phyloP scores from a whole-genome alignment of 2,888 invertebrate species.

The Leptopterna dolabrata region DNA sequence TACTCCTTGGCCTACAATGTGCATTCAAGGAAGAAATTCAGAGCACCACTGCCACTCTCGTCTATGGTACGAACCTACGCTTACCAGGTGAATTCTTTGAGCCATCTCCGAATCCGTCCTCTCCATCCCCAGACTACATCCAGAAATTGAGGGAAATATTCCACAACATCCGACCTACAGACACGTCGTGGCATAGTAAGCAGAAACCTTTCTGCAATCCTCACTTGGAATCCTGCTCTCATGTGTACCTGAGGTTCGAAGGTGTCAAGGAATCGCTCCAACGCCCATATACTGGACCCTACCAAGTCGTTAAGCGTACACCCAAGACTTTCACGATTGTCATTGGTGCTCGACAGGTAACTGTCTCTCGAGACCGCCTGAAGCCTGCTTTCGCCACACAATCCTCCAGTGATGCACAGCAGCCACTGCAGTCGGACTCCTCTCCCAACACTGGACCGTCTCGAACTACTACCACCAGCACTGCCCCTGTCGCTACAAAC shows the following conservation, averaged over 20 bases:
- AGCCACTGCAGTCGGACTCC: too few relatives aligned
- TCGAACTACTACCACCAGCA: too few relatives aligned
- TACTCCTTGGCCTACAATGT: slow-evolving; percentile 30
- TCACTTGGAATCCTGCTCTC: slow-evolving; percentile 33
- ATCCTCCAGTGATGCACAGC: not conserved
- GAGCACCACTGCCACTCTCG: not conserved
- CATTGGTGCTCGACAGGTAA: not conserved
- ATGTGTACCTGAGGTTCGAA: slow-evolving; percentile 56
- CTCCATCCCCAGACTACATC: not conserved
- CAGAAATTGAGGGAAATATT: not conserved
- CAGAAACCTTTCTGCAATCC: not conserved
- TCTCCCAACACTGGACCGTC: too few relatives aligned
- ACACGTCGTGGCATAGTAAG: not conserved
- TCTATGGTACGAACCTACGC: slow-evolving; percentile 2
- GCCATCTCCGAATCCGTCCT: not conserved
- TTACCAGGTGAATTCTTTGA: slow-evolving; percentile 32
- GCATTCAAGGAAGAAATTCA: slow-evolving; percentile 33
- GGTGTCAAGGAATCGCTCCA: slow-evolving; percentile 31
- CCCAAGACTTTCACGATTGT: slow-evolving; percentile 3
- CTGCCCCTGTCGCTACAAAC: not conserved
- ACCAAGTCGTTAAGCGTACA: slow-evolving; percentile 1
- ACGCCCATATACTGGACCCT: slow-evolving; percentile 53
- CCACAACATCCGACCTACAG: not conserved
- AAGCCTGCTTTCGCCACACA: slow-evolving; percentile 23
- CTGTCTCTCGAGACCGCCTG: slow-evolving; percentile 11